Evolutionary conservation across 1,140 invertebrate genomes (phyloP).

Genomic region (Leptopilina boulardi): DNA sequence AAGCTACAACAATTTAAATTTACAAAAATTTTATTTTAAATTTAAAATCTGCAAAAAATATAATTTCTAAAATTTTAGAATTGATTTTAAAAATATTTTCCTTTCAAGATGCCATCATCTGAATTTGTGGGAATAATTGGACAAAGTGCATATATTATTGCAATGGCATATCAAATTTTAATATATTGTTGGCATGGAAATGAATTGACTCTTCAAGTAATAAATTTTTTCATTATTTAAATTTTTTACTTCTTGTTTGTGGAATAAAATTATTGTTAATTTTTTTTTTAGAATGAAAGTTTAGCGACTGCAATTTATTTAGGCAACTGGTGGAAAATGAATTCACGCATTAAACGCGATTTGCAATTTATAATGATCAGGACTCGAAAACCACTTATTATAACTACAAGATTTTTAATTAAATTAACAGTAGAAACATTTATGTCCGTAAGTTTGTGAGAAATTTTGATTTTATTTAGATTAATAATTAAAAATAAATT

Average conservation of each 20-base stretch:
- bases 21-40: too few relatives aligned
- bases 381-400: conserved; percentile 63
- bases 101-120: conserved; percentile 44
- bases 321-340: conserved; percentile 73
- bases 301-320: conserved; percentile 69
- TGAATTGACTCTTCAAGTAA: conserved; percentile 11
- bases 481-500: too few relatives aligned
- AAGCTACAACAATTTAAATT: too few relatives aligned
- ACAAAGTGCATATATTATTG: conserved; percentile 72
- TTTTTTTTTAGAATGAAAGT: conserved; percentile 67
- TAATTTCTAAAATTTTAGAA: too few relatives aligned
- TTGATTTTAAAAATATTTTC: background rate
- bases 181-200: conserved; percentile 11
- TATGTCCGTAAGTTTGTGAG: background rate
- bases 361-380: conserved; percentile 73
- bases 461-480: too few relatives aligned
- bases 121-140: conserved; percentile 71
- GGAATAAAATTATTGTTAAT: background rate
- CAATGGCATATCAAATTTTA: conserved; percentile 77
- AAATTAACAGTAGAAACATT: conserved; percentile 64
- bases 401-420: conserved; percentile 76
- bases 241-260: background rate
- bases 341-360: conserved; percentile 63
- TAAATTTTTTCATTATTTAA: background rate
- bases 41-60: too few relatives aligned